Percentiles rank a stretch among this genome's conserved stretches.
phyloP scores from a whole-genome alignment of 1,140 invertebrate species.

The Trachelipus rathkii region DNA sequence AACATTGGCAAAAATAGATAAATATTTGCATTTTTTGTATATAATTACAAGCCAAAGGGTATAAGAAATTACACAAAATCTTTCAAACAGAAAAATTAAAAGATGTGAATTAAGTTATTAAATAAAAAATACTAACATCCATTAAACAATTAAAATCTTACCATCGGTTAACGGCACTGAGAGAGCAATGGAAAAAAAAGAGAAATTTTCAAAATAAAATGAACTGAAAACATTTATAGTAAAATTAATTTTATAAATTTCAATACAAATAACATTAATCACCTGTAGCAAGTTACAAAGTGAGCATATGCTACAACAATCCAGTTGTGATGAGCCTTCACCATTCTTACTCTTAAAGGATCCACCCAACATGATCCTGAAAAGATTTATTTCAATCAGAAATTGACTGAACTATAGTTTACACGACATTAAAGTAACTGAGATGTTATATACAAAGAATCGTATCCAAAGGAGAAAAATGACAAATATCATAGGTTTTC shows the following conservation, averaged over 20 bases:
- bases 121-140: too few species aligned
- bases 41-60: too few species aligned
- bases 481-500: too few species aligned
- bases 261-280: conserved; percentile 35
- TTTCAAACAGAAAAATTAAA: too few species aligned
- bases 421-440: too few species aligned
- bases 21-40: too few species aligned
- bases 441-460: too few species aligned
- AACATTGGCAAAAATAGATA: too few species aligned
- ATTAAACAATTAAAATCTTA: background rate
- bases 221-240: background rate
- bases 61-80: too few species aligned
- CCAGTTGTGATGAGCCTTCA: conserved; percentile 97
- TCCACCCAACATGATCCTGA: conserved; percentile 62
- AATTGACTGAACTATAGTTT: too few species aligned
- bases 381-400: conserved; percentile 1
- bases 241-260: background rate
- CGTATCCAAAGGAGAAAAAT: too few species aligned
- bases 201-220: background rate
- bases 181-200: background rate
- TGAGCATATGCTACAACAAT: conserved; percentile 93
- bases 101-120: too few species aligned
- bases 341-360: conserved; percentile 81
- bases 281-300: conserved; percentile 91
- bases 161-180: background rate